phyloP scores from a whole-genome alignment of 2,888 invertebrate species.

The Apomyelois bistriatella region DNA sequence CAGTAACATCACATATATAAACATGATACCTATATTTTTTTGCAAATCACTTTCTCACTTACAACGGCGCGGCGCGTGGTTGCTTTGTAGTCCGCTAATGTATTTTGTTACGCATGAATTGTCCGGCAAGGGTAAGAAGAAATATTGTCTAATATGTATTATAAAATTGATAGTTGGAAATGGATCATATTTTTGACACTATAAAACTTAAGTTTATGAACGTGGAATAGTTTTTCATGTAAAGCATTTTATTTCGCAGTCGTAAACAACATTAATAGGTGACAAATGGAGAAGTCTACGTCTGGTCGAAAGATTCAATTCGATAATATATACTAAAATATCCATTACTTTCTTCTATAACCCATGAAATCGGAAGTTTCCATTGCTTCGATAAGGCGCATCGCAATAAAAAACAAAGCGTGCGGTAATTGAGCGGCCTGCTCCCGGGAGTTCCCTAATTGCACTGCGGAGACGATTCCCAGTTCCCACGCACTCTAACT shows the following conservation, averaged over 20 bases:
- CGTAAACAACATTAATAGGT: too few relatives aligned
- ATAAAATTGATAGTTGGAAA: slow-evolving; percentile 14
- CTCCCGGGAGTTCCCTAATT: slow-evolving; percentile 71
- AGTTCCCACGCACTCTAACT: slow-evolving; percentile 64
- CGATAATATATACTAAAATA: too few relatives aligned
- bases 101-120: slow-evolving; percentile 51
- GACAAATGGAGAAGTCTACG: too few relatives aligned
- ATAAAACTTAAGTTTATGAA: too few relatives aligned
- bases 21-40: slow-evolving; percentile 37
- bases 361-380: slow-evolving; percentile 31
- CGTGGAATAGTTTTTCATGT: too few relatives aligned
- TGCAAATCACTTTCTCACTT: slow-evolving; percentile 56
- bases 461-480: slow-evolving; percentile 65
- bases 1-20: slow-evolving; percentile 38
- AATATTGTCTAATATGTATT: slow-evolving; percentile 22
- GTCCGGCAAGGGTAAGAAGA: slow-evolving; percentile 20
- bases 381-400: slow-evolving; percentile 50
- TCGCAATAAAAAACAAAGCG: slow-evolving; percentile 63
- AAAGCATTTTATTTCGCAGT: too few relatives aligned
- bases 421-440: slow-evolving; percentile 61
- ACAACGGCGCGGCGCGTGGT: slow-evolving; percentile 40
- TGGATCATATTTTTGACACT: too few relatives aligned
- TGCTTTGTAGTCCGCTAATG: slow-evolving; percentile 34
- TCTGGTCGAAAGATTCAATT: too few relatives aligned
- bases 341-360: not conserved